A percentile compares a stretch with the other conserved stretches of the same genome.
Conservation (phyloP, 2,888 invertebrate genomes). For the Caenorhabditis imperialis region DNA sequence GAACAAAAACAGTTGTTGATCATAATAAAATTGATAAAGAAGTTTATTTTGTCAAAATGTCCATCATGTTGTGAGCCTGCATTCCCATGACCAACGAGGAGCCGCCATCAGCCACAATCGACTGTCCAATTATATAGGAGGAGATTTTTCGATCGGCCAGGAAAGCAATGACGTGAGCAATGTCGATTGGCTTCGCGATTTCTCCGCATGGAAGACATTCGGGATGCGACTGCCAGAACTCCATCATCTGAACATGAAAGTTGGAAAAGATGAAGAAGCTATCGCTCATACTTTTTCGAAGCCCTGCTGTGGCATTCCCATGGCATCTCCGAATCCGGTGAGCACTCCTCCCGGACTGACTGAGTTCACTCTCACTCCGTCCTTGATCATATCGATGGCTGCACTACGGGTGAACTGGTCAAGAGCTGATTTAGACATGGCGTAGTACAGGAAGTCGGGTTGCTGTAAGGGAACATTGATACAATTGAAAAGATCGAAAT, state of each 20-base stretch:
- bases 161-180: slow-evolving; percentile 30
- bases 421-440: slow-evolving; percentile 40
- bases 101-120: slow-evolving; percentile 49
- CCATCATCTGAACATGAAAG: not conserved
- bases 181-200: slow-evolving; percentile 7
- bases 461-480: slow-evolving; percentile 6
- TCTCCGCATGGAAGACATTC: slow-evolving; percentile 8
- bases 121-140: slow-evolving; percentile 47
- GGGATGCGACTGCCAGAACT: slow-evolving; percentile 1
- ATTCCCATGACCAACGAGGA: slow-evolving; percentile 32
- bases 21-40: too few relatives aligned
- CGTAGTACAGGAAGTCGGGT: slow-evolving; percentile 21
- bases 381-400: slow-evolving; percentile 29
- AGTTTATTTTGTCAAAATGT: slow-evolving; percentile 8
- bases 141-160: slow-evolving; percentile 32
- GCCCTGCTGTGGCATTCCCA: slow-evolving; percentile 9
- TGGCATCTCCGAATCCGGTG: slow-evolving; percentile 33
- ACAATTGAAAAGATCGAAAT: not conserved
- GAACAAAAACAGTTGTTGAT: too few relatives aligned
- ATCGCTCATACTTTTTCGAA: slow-evolving; percentile 10
- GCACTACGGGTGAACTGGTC: slow-evolving; percentile 40
- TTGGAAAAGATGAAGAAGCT: not conserved
- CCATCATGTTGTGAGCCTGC: slow-evolving; percentile 20
- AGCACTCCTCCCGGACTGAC: slow-evolving; percentile 31
- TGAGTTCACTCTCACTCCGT: slow-evolving; percentile 41